Percentiles rank a stretch among this genome's conserved stretches.
Evolutionary conservation across 2,797 vertebrate species (phyloP).

Genomic region (Sebastiscus albofasciatus): DNA sequence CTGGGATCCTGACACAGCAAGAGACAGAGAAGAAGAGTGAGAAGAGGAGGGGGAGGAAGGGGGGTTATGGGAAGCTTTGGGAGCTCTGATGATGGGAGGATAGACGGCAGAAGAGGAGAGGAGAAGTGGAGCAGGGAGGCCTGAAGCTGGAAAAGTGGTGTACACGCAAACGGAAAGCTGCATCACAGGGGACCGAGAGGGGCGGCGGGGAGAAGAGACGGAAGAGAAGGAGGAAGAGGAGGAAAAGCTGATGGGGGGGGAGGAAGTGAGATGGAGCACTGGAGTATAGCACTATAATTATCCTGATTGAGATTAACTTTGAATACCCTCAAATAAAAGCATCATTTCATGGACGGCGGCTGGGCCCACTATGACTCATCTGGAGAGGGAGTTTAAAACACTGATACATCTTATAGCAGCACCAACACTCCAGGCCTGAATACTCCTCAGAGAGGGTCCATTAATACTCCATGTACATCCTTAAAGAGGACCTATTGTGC

Average conservation of each 20-base stretch:
- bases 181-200: constrained; percentile 48
- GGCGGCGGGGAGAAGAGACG: constrained; percentile 8
- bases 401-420: constrained; percentile 52
- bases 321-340: constrained; percentile 80
- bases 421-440: constrained; percentile 58
- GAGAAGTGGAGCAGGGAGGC: constrained; percentile 54
- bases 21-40: constrained; percentile 60
- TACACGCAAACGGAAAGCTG: constrained; percentile 54
- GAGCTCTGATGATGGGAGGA: constrained; percentile 36
- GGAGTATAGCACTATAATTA: constrained; percentile 76
- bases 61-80: constrained; percentile 26
- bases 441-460: constrained; percentile 67
- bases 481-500: background rate
- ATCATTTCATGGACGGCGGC: constrained; percentile 69
- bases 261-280: constrained; percentile 58
- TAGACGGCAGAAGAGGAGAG: constrained; percentile 19
- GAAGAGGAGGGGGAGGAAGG: background rate
- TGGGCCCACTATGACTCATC: constrained; percentile 71
- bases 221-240: constrained; percentile 43
- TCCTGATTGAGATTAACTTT: constrained; percentile 84
- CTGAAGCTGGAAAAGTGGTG: constrained; percentile 52
- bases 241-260: constrained; percentile 49
- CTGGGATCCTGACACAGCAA: constrained; percentile 83
- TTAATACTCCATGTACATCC: constrained; percentile 55
- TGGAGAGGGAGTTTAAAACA: constrained; percentile 62